phyloP scores from a whole-genome alignment of 1,140 invertebrate genomes.

The Drosophila paulistorum region DNA sequence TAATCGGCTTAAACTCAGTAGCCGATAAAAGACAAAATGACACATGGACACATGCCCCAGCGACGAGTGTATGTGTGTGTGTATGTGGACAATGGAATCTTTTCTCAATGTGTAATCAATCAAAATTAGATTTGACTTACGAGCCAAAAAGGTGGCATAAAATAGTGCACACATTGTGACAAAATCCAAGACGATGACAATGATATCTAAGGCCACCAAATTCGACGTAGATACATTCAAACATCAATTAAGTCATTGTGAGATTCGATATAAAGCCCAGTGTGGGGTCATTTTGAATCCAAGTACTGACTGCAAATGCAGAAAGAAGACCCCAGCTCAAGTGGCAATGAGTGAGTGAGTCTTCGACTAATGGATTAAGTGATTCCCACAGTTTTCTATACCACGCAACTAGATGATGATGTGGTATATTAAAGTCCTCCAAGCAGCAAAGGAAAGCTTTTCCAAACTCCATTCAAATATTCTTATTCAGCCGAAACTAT shows the following conservation, averaged over 20 bases:
- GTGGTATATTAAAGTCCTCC: too few species aligned
- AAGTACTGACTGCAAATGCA: too few species aligned
- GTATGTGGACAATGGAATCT: conserved; percentile 22
- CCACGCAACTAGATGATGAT: too few species aligned
- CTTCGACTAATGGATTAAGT: too few species aligned
- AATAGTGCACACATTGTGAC: conserved; percentile 58
- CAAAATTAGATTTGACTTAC: conserved; percentile 60
- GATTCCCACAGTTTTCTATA: too few species aligned
- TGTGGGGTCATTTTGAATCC: too few species aligned
- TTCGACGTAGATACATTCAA: not conserved
- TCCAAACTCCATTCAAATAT: too few species aligned
- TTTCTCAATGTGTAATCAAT: conserved; percentile 41
- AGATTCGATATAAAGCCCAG: not conserved
- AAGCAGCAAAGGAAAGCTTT: too few species aligned
- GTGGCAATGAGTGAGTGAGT: too few species aligned
- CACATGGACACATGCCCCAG: not conserved
- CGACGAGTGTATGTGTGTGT: too few species aligned
- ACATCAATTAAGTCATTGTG: conserved; percentile 6
- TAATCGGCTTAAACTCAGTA: conserved; percentile 39
- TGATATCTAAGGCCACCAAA: not conserved
- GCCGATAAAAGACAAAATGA: not conserved
- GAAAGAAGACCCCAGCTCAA: too few species aligned
- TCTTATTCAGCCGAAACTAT: too few species aligned
- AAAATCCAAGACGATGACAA: conserved; percentile 18
- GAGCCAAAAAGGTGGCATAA: conserved; percentile 5